These are phyloP conservation scores for Macrophya annulata DNA, from an alignment of 2,888 invertebrate species.

Conservation along the genomic window DNA sequence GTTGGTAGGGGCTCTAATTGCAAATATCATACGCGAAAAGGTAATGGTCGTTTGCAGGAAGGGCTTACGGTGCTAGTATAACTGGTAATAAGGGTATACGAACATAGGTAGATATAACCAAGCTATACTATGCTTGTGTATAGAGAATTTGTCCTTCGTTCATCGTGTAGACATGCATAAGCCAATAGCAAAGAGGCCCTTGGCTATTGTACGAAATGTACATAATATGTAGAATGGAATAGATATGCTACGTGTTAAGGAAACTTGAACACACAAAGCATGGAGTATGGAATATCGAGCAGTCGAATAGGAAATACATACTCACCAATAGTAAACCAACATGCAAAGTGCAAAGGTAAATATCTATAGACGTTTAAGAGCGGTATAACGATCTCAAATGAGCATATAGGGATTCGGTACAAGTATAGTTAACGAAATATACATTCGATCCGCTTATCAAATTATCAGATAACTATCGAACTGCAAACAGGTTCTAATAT, in stretches of 20 bases:
- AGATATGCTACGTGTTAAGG: background rate
- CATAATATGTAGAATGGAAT: conserved; percentile 2
- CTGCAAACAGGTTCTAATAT: background rate
- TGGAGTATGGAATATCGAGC: conserved; percentile 1
- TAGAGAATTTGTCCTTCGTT: background rate
- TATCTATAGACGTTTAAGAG: background rate
- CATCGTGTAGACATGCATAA: background rate
- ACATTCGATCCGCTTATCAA: background rate
- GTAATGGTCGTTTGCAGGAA: background rate
- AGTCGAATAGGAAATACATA: background rate
- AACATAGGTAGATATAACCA: background rate
- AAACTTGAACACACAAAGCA: background rate
- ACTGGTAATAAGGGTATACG: conserved; percentile 29
- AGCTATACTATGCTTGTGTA: background rate
- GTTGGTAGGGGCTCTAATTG: conserved; percentile 15
- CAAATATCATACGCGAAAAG: conserved; percentile 28
- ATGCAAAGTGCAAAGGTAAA: background rate
- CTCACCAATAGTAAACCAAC: background rate
- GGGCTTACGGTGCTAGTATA: conserved; percentile 23
- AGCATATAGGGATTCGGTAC: background rate
- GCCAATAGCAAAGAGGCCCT: conserved; percentile 23
- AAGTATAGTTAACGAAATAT: no score
- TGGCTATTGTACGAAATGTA: conserved; percentile 24
- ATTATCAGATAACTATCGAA: background rate
- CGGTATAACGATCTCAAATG: background rate